Conservation (phyloP, 2,888 invertebrate genomes). For the Anoplius nigerrimus region DNA sequence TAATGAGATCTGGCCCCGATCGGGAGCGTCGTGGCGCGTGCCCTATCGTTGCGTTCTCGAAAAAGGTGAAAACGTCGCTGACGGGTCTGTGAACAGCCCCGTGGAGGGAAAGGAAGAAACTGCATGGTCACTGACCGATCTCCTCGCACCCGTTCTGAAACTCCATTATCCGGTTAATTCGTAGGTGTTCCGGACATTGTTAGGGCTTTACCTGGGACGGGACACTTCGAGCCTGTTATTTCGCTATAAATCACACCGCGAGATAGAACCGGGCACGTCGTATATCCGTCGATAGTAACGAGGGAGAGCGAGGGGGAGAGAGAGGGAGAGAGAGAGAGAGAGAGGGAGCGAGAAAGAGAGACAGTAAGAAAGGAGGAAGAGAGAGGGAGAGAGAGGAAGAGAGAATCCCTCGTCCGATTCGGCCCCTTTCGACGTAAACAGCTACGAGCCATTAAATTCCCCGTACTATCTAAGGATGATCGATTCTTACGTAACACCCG, state of each 20-base stretch:
- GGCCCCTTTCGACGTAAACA: constrained; percentile 37
- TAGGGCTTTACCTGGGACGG: constrained; percentile 50
- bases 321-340: constrained; percentile 16
- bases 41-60: not conserved
- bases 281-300: constrained; percentile 57
- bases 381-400: too few species aligned
- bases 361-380: constrained; percentile 3
- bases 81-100: too few species aligned
- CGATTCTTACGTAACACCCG: constrained; percentile 48
- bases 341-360: constrained; percentile 27
- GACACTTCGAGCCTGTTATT: constrained; percentile 64
- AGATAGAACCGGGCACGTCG: constrained; percentile 52
- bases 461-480: constrained; percentile 46
- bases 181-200: constrained; percentile 59
- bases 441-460: constrained; percentile 50
- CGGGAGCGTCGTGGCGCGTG: not conserved
- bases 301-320: constrained; percentile 21
- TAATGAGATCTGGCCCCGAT: too few species aligned
- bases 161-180: constrained; percentile 55
- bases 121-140: constrained; percentile 34
- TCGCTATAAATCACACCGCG: constrained; percentile 64
- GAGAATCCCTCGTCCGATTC: constrained; percentile 38
- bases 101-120: constrained; percentile 25
- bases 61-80: too few species aligned
- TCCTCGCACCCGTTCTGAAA: constrained; percentile 16